Evolutionary conservation across 2,113 vertebrate genomes (phyloP), one percentile per base, ranked within the genome.

Genomic region (Leptocoma aspasia): DNA sequence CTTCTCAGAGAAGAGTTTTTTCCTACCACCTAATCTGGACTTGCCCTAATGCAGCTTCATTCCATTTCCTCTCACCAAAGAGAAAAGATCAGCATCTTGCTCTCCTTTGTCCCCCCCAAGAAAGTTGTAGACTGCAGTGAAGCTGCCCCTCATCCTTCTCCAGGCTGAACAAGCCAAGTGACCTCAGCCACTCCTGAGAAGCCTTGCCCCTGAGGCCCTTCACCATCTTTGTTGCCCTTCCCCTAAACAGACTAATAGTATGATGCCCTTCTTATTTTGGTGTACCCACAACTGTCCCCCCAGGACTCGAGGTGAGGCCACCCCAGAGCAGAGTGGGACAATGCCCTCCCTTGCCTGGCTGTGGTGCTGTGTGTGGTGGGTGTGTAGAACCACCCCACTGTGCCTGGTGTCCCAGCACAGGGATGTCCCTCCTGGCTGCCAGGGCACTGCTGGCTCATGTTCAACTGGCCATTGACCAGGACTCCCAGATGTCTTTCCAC

Each of bases 101-200:
- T 8, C 11, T n/a, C 31, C 8, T 1, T 41, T 42, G 8, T 18
- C 26, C 8, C 2, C 27, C 27, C 35, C 1, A 1, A 60, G 15
- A 20, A 82, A 54, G 15, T 2, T 50, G 18, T 11, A 60, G 31
- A 56, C 35, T 49, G 23, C 42, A 68, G 18, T 57, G 42, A 49
- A 57, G n/a, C 21, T 57, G 22, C 23, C 28, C 17, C 20, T 86
- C 33, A 66, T 41, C 15, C n/a, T 69, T 45, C 44, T 76, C 45
- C 35, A 63, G 37, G 28, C 27, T 68, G 23, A 84, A 63, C 3
- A 68, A 68, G 11, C 12, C n/a, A 71, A 33, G 19, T 13, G 52
- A 66, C 37, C 14, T 61, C 54, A 81, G 17, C 21, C 6, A 1
- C n/a, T 59, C 26, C 39, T 33, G 13, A 37, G 37, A 52, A 52